Evolutionary conservation across 2,113 vertebrate species (phyloP), one percentile per base, ranked within the genome.

Genomic region (Mixornis gularis): DNA sequence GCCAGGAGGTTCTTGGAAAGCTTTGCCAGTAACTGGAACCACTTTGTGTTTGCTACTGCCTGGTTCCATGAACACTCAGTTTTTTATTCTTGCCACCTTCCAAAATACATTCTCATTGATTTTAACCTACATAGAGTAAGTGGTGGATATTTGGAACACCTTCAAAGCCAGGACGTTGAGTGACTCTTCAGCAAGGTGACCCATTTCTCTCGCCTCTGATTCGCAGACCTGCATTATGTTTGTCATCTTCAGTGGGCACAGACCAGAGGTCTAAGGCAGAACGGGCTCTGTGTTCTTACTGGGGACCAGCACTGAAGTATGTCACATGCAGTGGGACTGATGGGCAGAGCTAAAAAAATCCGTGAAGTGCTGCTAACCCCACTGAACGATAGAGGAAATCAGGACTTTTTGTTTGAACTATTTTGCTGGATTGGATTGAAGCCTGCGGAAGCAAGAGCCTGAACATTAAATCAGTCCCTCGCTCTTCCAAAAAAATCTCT

Each of bases 151-250:
- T 85, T 89, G 89, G 91, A 94, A 32, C 70, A 63, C 32, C 55
- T 85, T 89, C 68, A 56, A 78, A 93, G 71, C 46, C 84, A 64
- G 63, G 24, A 52, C 1, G 0, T 51, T 17, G 74, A 58, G 77
- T 87, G 77, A 87, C 79, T 65, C 25, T 53, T 87, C 12, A 60
- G 60, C 76, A 89, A 55, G 81, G 84, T 94, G 91, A 93, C 92
- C 89, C 2, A 25, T 79, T 94, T 95, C 52, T 94, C 40, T 43
- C 17, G 46, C 7, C 0, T 32, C 51, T 41, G 36, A 60, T 71
- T 92, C 0, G 5, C 56, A 89, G 81, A 51, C 30, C 59, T 55
- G 26, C 32, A 5, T 71, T 84, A 25, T 0, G 2, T 58, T 93
- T 77, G 22, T 72, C 41, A 5, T 74, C 3, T 2, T 52, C 58